Conservation (phyloP, 2,888 invertebrate species). For the Aelia acuminata region DNA sequence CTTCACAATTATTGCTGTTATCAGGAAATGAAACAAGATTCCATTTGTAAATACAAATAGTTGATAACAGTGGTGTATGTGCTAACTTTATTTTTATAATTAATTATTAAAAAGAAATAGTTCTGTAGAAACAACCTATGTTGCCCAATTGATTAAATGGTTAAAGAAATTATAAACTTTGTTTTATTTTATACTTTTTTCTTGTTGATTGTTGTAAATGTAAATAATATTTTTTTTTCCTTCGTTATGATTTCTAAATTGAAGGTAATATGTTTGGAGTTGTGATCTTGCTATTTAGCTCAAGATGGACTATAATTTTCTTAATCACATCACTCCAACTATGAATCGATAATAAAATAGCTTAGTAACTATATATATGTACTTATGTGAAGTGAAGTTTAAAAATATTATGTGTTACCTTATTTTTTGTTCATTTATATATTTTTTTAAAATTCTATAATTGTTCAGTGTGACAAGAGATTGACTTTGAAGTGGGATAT, state of each 20-base stretch:
- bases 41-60: slow-evolving; percentile 48
- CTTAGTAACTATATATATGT: slow-evolving; percentile 5
- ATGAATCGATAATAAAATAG: slow-evolving; percentile 1
- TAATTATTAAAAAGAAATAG: slow-evolving; percentile 24
- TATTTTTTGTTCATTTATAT: neutral
- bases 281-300: slow-evolving; percentile 32
- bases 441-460: slow-evolving; percentile 13
- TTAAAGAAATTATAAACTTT: neutral
- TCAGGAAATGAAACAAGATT: slow-evolving; percentile 9
- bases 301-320: slow-evolving; percentile 17
- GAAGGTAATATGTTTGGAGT: slow-evolving; percentile 41
- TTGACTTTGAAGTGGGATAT: neutral
- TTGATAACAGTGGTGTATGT: slow-evolving; percentile 49
- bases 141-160: neutral
- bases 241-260: neutral
- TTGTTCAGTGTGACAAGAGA: slow-evolving; percentile 1
- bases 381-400: slow-evolving; percentile 14
- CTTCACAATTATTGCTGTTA: slow-evolving; percentile 27
- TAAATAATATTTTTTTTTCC: slow-evolving; percentile 21
- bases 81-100: slow-evolving; percentile 51
- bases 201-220: neutral
- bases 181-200: slow-evolving; percentile 5
- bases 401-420: slow-evolving; percentile 28
- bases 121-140: neutral
- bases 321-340: slow-evolving; percentile 6